Evolutionary conservation across 2,113 vertebrate genomes (phyloP).

Genomic region (Dipodomys spectabilis): DNA sequence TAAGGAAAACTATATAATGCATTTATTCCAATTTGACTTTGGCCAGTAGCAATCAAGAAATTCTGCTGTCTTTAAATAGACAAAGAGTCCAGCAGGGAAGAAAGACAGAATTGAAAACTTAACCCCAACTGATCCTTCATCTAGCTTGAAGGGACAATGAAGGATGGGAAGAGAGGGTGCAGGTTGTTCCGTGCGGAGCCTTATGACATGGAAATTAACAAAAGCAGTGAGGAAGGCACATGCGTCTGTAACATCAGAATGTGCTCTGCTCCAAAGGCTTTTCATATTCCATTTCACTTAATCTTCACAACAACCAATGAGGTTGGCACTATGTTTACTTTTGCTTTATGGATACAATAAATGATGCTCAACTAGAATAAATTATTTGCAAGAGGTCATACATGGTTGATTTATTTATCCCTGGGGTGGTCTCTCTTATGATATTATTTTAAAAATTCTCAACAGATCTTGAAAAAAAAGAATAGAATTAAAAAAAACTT

Average conservation of each 20-base stretch:
- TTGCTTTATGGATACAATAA: constrained; percentile 24
- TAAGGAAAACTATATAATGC: not conserved
- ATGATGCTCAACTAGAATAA: not conserved
- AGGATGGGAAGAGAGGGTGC: no score
- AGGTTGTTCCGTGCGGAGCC: not conserved
- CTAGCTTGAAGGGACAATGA: not conserved
- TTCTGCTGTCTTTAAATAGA: not conserved
- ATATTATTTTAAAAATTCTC: not conserved
- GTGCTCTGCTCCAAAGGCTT: not conserved
- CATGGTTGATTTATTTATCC: not conserved
- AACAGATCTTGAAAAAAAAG: not conserved
- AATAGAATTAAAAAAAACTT: constrained; percentile 9
- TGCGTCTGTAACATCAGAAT: not conserved
- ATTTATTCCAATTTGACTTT: not conserved
- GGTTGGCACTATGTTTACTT: not conserved
- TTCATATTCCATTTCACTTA: not conserved
- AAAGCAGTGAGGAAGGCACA: accelerated
- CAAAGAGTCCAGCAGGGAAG: not conserved
- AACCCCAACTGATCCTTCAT: not conserved
- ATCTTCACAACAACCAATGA: not conserved
- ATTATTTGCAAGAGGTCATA: not conserved
- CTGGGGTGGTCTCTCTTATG: not conserved
- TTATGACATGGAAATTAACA: not conserved
- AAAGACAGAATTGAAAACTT: not conserved
- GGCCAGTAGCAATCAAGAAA: not conserved